Base-by-base conservation (phyloP, 2,888 invertebrate species). In the Timema podura region DNA sequence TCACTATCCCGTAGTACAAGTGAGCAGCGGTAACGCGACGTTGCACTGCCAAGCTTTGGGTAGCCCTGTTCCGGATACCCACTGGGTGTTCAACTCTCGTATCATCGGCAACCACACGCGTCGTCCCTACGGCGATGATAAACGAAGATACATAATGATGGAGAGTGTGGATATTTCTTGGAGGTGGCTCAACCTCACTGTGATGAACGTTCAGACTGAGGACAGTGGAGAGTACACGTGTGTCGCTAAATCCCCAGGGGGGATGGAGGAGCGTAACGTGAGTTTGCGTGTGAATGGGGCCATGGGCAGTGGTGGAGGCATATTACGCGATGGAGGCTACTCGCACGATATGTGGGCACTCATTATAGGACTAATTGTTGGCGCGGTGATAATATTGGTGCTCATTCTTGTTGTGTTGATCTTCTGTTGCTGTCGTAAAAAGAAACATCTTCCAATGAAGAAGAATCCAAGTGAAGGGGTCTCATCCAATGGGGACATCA, bases 171-270 rank as follows among this genome's bases (percentile, higher is more conserved):
- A 45, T n/a, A 30, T 30, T 30, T 47, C 13, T 3, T 59, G 48
- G 11, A 46, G 69, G 13, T 89, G 89, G 88, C 85, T 87, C 16
- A 90, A 92, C 78, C 80, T 93, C 65, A 91, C 90, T 1, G 88
- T 92, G 64, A 81, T 85, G 0, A 86, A 88, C 45, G 85, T 89
- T 0, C 82, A 85, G 1, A 81, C 81, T 9, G 85, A 86, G 13
- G 92, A 92, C 77, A 86, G 87, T 75, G 92, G 92, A 0, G 87
- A 89, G 67, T 92, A 92, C 79, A 84, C 87, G 64, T 96, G 95
- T 78, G 86, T 91, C 5, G 95, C 94, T 0, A 90, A 89, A 77
- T 95, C 93, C 80, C 86, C 88, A 0, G 95, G 92, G 0, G 95
- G 95, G 0, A 86, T 88, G 5, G 90, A 89, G 74, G 91, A 92